Percentiles rank a stretch among this genome's conserved stretches.
These are phyloP conservation scores for Drosophila ironensis DNA, from an alignment of 1,140 invertebrate species.

Conservation along the genomic window DNA sequence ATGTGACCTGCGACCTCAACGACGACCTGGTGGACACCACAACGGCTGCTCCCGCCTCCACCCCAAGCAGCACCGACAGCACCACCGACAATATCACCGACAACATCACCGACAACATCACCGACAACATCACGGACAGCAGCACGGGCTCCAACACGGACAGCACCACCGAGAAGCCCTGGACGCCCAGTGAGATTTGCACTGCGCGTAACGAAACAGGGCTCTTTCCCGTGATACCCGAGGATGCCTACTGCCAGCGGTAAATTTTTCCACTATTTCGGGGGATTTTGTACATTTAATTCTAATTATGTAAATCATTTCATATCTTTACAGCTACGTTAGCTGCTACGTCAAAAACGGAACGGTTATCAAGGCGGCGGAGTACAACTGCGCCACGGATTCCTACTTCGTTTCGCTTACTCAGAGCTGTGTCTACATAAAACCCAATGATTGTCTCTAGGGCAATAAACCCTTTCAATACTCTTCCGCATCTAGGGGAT, in stretches of 20 bases:
- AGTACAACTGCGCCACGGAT: conserved; percentile 42
- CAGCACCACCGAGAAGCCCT: not conserved
- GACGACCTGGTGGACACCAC: conserved; percentile 47
- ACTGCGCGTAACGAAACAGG: conserved; percentile 15
- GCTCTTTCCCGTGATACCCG: conserved; percentile 50
- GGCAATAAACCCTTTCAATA: conserved; percentile 31
- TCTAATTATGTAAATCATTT: not conserved
- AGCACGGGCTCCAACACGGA: conserved; percentile 4
- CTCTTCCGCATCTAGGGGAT: not conserved
- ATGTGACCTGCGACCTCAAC: conserved; percentile 59
- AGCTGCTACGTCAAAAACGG: conserved; percentile 47
- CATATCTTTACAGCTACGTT: conserved; percentile 64
- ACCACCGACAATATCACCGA: not conserved
- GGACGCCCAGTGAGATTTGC: conserved; percentile 50
- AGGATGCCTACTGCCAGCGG: conserved; percentile 64
- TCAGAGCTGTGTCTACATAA: conserved; percentile 39
- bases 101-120: not conserved
- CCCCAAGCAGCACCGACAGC: not conserved
- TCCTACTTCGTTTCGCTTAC: conserved; percentile 48
- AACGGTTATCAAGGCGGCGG: conserved; percentile 30
- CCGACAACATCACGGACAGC: not conserved
- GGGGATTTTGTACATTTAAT: not conserved
- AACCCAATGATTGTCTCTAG: conserved; percentile 52
- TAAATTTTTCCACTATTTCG: not conserved
- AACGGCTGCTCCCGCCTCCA: not conserved